phyloP scores from a whole-genome alignment of 2,888 invertebrate genomes.

The Drosophila phalerata region DNA sequence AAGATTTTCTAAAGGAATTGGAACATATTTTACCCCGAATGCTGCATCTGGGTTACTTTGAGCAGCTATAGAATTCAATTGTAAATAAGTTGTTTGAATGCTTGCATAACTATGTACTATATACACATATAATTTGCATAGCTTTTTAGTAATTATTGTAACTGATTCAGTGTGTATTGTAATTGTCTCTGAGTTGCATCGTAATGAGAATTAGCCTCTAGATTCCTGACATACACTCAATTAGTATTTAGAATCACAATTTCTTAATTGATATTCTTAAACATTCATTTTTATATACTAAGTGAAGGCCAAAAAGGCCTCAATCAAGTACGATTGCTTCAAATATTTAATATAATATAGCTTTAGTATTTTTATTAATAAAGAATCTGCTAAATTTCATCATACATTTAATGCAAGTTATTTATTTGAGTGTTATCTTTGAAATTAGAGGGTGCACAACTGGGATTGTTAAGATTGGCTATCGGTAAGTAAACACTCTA shows the following conservation, averaged over 20 bases:
- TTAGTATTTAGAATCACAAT: not conserved
- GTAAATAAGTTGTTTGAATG: not conserved
- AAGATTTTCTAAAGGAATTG: conserved; percentile 34
- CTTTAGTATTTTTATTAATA: not conserved
- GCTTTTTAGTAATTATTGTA: not conserved
- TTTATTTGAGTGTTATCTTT: not conserved
- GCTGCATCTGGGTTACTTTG: conserved; percentile 46
- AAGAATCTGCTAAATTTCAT: not conserved
- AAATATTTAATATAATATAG: not conserved
- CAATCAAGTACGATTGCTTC: not conserved
- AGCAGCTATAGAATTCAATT: conserved; percentile 6
- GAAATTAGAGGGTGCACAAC: not conserved
- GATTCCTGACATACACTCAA: not conserved
- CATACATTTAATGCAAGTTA: not conserved
- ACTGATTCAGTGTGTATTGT: not conserved
- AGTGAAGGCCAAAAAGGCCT: not conserved
- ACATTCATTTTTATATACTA: not conserved
- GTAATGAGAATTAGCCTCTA: not conserved
- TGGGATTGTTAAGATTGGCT: not conserved
- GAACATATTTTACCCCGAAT: conserved; percentile 39
- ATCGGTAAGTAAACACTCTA: not conserved
- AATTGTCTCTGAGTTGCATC: not conserved
- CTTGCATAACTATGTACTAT: not conserved
- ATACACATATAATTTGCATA: not conserved
- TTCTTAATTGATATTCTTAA: not conserved